phyloP scores from a whole-genome alignment of 2,888 invertebrate species.

The Plagodis pulveraria region DNA sequence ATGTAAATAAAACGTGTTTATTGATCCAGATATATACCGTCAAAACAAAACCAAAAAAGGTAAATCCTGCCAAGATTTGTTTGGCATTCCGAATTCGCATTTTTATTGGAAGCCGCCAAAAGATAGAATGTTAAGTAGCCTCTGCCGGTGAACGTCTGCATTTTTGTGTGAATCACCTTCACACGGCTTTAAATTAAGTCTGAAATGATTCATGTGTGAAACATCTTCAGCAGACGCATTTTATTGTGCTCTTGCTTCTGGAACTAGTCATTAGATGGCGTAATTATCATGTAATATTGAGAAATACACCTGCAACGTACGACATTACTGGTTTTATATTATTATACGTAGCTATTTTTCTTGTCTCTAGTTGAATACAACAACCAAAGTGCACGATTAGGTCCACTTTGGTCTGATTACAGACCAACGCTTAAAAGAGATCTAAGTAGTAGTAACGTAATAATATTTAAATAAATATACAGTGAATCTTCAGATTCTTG shows the following conservation, averaged over 20 bases:
- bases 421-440: no score
- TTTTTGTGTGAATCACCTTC: constrained; percentile 57
- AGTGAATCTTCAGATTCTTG: no score
- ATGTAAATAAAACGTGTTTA: no score
- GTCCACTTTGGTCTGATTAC: no score
- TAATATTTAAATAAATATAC: no score
- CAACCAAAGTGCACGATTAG: no score
- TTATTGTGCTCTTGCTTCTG: background rate
- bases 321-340: background rate
- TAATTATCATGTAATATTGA: background rate
- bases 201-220: constrained; percentile 48
- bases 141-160: constrained; percentile 47
- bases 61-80: constrained; percentile 5
- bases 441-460: no score
- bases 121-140: constrained; percentile 26
- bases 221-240: constrained; percentile 21
- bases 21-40: background rate
- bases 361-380: no score
- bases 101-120: constrained; percentile 21
- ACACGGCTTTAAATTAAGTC: constrained; percentile 34
- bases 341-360: no score
- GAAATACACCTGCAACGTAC: background rate
- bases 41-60: constrained; percentile 3
- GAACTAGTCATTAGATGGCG: background rate
- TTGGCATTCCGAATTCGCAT: constrained; percentile 10